Conservation (phyloP, 2,113 vertebrate genomes). For the Aythya baeri region DNA sequence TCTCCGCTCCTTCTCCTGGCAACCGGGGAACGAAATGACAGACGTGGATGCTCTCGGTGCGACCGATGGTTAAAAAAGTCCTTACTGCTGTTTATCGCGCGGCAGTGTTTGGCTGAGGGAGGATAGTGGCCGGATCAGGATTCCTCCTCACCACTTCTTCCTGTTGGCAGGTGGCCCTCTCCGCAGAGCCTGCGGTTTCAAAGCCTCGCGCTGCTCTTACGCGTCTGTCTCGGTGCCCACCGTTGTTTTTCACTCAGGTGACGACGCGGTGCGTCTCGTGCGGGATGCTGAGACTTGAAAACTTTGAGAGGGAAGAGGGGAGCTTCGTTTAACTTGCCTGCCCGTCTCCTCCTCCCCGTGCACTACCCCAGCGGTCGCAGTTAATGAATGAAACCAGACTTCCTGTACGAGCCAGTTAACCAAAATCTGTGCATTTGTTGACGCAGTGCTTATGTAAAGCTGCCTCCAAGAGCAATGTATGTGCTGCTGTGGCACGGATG, state of each 20-base stretch:
- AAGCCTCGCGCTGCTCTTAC: neutral
- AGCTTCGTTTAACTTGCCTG: neutral
- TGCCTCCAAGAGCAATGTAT: neutral
- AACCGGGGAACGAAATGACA: neutral
- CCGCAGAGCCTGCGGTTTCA: neutral
- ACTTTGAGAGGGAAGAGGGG: neutral
- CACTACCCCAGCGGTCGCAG: conserved; percentile 19
- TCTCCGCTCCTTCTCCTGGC: conserved; percentile 19
- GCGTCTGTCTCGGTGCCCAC: neutral
- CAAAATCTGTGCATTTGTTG: neutral
- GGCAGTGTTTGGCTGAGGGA: conserved; percentile 34
- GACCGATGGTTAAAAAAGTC: neutral
- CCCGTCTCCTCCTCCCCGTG: neutral
- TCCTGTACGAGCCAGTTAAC: conserved; percentile 4
- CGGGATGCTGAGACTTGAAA: neutral
- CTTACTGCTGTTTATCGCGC: neutral
- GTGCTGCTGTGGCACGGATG: neutral
- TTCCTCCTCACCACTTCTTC: conserved; percentile 45
- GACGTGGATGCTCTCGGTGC: neutral
- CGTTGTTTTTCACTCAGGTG: neutral
- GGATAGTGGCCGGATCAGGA: conserved; percentile 44
- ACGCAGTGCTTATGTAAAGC: neutral
- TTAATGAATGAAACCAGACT: conserved; percentile 56
- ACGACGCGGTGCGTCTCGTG: neutral
- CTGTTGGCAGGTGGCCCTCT: conserved; percentile 60